phyloP scores from a whole-genome alignment of 2,113 vertebrate genomes.

The Paramisgurnus dabryanus region DNA sequence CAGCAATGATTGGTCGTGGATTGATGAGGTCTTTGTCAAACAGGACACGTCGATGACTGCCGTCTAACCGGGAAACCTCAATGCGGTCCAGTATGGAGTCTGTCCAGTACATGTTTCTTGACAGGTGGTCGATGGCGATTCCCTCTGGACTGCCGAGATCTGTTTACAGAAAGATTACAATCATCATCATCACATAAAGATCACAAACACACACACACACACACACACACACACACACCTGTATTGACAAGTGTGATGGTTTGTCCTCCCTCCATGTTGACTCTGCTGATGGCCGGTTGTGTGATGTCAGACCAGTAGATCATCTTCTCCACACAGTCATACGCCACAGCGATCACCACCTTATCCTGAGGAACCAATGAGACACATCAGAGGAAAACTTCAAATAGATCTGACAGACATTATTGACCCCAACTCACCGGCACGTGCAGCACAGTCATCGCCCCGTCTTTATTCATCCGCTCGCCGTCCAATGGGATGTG shows the following conservation, averaged over 20 bases:
- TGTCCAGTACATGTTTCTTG: slow-evolving; percentile 94
- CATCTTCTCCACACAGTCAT: slow-evolving; percentile 86
- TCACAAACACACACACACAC: background rate
- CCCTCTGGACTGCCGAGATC: slow-evolving; percentile 92
- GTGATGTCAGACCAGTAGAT: slow-evolving; percentile 95
- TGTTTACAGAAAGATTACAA: slow-evolving; percentile 54
- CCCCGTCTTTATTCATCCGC: slow-evolving; percentile 77
- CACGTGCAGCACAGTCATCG: slow-evolving; percentile 82
- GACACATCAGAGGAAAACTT: too few species aligned
- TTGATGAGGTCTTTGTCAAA: slow-evolving; percentile 86
- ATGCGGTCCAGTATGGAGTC: slow-evolving; percentile 88
- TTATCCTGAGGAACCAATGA: slow-evolving; percentile 74
- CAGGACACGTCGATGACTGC: slow-evolving; percentile 82
- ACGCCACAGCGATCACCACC: slow-evolving; percentile 90
- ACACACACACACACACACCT: slow-evolving; percentile 69
- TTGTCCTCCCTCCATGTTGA: slow-evolving; percentile 80
- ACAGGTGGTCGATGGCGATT: slow-evolving; percentile 85
- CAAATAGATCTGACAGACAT: too few species aligned
- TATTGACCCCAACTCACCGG: slow-evolving; percentile 78
- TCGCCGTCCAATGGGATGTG: slow-evolving; percentile 81
- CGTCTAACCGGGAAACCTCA: slow-evolving; percentile 88
- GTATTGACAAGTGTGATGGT: slow-evolving; percentile 75
- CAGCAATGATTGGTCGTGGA: slow-evolving; percentile 84
- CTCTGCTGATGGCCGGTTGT: slow-evolving; percentile 84
- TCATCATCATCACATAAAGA: background rate